Percentiles rank a stretch among this genome's conserved stretches.
Evolutionary conservation across 1,140 invertebrate genomes (phyloP).

Genomic region (Littorina saxatilis): DNA sequence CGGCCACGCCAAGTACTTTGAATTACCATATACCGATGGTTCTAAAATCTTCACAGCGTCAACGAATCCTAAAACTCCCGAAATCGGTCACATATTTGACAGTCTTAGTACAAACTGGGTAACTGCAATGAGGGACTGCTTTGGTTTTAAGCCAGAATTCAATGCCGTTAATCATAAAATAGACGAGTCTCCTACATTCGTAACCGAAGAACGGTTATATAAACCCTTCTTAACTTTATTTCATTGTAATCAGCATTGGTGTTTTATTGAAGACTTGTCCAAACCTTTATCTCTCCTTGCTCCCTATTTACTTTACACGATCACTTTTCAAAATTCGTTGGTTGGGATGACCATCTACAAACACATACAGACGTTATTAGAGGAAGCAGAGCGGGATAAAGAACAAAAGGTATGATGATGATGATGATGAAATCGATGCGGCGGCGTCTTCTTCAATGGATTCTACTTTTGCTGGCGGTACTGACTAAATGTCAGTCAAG

Average conservation of each 20-base stretch:
- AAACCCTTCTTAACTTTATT: background rate
- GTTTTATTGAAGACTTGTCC: background rate
- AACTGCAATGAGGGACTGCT: background rate
- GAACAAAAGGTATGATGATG: too few species aligned
- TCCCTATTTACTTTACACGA: background rate
- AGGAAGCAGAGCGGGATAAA: background rate
- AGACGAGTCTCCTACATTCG: background rate
- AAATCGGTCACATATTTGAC: background rate
- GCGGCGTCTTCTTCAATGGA: too few species aligned
- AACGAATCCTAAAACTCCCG: background rate
- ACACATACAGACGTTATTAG: background rate
- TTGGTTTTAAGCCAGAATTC: background rate
- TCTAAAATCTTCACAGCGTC: background rate
- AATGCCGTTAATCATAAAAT: background rate
- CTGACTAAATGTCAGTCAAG: too few species aligned
- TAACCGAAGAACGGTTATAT: background rate
- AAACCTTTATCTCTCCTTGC: background rate
- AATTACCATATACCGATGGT: background rate
- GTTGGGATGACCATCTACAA: background rate
- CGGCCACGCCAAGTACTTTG: background rate
- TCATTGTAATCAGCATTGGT: background rate
- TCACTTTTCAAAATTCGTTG: background rate
- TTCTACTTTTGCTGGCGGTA: too few species aligned
- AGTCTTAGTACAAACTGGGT: background rate
- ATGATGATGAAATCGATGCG: too few species aligned